Percentiles rank a stretch among this genome's conserved stretches.
Evolutionary conservation across 2,888 invertebrate species (phyloP).

Genomic region (Dichetophora obliterata): DNA sequence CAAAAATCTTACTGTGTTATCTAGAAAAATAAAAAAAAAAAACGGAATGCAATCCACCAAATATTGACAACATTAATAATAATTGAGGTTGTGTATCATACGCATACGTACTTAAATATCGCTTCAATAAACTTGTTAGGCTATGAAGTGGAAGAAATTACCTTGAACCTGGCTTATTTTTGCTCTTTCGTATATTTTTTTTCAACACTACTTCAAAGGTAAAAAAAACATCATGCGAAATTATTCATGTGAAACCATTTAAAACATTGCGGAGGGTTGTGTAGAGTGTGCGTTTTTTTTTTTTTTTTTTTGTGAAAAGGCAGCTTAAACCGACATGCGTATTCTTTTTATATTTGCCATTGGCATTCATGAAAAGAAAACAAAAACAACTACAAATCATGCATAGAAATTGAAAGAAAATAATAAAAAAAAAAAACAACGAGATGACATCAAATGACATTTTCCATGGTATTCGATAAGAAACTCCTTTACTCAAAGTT

Average conservation of each 20-base stretch:
- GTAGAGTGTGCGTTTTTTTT: background rate
- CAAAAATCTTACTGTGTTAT: background rate
- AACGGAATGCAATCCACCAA: background rate
- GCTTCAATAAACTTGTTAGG: conserved; percentile 1
- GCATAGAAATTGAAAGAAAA: conserved; percentile 19
- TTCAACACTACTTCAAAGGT: background rate
- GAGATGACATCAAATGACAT: background rate
- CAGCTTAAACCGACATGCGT: background rate
- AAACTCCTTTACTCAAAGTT: background rate
- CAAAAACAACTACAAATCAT: conserved; percentile 9
- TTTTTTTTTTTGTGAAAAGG: background rate
- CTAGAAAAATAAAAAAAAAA: background rate
- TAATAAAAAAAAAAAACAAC: background rate
- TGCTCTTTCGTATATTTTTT: background rate
- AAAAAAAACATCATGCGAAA: background rate
- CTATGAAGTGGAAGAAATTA: conserved; percentile 22
- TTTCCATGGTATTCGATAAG: conserved; percentile 1
- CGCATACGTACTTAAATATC: background rate
- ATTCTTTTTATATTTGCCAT: no score
- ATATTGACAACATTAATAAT: conserved; percentile 23
- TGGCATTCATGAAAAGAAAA: background rate
- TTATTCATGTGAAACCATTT: conserved; percentile 12
- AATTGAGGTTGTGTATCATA: conserved; percentile 18
- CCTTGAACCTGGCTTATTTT: background rate
- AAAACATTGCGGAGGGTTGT: background rate